Evolutionary conservation across 2,113 vertebrate species (phyloP).

Genomic region (Thermophis baileyi): DNA sequence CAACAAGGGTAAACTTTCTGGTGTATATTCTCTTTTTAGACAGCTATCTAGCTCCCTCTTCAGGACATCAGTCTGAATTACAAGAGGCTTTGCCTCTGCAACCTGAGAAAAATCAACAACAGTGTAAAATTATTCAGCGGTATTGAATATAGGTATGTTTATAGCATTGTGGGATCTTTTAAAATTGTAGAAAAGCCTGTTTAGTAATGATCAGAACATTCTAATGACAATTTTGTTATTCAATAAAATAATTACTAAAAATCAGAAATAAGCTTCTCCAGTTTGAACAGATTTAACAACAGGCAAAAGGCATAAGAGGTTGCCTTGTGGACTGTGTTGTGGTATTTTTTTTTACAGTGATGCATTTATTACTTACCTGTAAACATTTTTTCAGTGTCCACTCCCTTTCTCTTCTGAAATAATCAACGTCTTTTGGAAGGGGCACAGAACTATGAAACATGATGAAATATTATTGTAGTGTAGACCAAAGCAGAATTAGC

Average conservation of each 20-base stretch:
- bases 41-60: conserved; percentile 81
- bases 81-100: conserved; percentile 56
- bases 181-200: not conserved
- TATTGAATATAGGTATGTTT: not conserved
- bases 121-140: not conserved
- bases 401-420: conserved; percentile 73
- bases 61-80: conserved; percentile 67
- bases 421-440: conserved; percentile 71
- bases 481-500: not conserved
- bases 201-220: not conserved
- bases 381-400: conserved; percentile 67
- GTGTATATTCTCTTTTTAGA: conserved; percentile 58
- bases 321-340: not conserved
- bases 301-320: rapidly evolving
- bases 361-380: conserved; percentile 48
- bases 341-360: not conserved
- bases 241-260: not conserved
- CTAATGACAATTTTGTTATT: not conserved
- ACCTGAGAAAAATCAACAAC: conserved; percentile 41
- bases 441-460: conserved; percentile 65
- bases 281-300: not conserved
- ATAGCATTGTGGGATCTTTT: not conserved
- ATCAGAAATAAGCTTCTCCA: not conserved
- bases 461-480: not conserved
- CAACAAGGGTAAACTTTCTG: conserved; percentile 63